phyloP scores from a whole-genome alignment of 2,888 invertebrate genomes.

The Mythimna ferrago region DNA sequence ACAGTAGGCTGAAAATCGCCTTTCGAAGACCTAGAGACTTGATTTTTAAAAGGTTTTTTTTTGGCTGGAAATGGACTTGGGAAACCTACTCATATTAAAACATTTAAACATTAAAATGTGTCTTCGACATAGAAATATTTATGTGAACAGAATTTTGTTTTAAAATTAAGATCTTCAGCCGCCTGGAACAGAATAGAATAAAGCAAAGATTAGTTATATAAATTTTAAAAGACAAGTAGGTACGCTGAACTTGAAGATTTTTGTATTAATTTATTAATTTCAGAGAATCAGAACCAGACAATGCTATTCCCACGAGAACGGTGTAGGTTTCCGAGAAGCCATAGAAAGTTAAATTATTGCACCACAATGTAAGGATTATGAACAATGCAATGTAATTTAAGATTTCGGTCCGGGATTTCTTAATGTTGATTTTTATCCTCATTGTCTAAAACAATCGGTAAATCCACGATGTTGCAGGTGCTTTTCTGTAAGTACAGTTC shows the following conservation, averaged over 20 bases:
- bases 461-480: not conserved
- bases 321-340: not conserved
- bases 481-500: not conserved
- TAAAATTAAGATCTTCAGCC: too few species aligned
- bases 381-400: conserved; percentile 6
- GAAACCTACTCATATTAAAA: too few species aligned
- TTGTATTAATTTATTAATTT: not conserved
- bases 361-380: conserved; percentile 4
- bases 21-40: too few species aligned
- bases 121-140: too few species aligned
- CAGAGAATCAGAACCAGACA: conserved; percentile 19
- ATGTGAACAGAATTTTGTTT: too few species aligned
- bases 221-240: too few species aligned
- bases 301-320: conserved; percentile 25
- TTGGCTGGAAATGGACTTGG: too few species aligned
- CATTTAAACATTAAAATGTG: too few species aligned
- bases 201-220: too few species aligned
- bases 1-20: too few species aligned
- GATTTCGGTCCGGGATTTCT: conserved; percentile 1
- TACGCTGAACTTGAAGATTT: not conserved
- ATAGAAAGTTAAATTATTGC: conserved; percentile 24
- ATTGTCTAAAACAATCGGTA: not conserved
- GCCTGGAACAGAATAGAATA: too few species aligned
- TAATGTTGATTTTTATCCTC: not conserved
- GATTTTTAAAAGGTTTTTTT: too few species aligned